Base-by-base conservation (phyloP, 2,888 invertebrate genomes). In the Drosophila tripunctata region DNA sequence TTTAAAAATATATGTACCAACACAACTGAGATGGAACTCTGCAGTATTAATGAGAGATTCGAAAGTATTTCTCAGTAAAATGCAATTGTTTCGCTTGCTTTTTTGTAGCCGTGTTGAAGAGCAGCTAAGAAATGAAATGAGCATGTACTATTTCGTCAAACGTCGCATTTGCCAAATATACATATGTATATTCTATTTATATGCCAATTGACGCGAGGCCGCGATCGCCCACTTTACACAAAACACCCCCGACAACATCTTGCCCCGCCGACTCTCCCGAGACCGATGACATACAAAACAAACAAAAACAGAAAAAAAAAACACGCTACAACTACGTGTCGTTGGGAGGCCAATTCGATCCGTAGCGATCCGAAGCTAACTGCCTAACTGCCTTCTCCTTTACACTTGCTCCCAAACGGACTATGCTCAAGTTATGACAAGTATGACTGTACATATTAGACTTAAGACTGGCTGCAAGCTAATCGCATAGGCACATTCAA, bases 201-300 rank as follows among this genome's bases (percentile, higher is more conserved):
- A 67, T 71, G 66, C 44, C 77, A 86, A 86, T 86, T 81, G 71
- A 65, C 60, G 64, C 71, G 84, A 81, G 84, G 80, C 67, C 77
- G 48, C 67, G 60, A 60, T 68, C 77, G 83, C 66, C 75, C 67
- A 79, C 77, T 64, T 70, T 69, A 67, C 79, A 65, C n/a, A n/a
- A 66, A 31, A 3, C 35, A 17, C 15, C n/a, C 5, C 31, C n/a
- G n/a, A 27, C 31, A 4, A n/a, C 31, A 31, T 12, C 12, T n/a
- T 12, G 31, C 24, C 24, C 14, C 33, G 19, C 14, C 31, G n/a
- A 14, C 35, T 27, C 19, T 27, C 50, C 38, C 50, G 27, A 7
- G 19, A 24, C 44, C 38, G 55, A 35, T 54, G 60, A 51, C 56
- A 54, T n/a, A n/a, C n/a, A n/a, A n/a, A n/a, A n/a, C n/a, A n/a